Base-by-base conservation (phyloP, 1,140 invertebrate genomes). In the Zaprionus africanus region DNA sequence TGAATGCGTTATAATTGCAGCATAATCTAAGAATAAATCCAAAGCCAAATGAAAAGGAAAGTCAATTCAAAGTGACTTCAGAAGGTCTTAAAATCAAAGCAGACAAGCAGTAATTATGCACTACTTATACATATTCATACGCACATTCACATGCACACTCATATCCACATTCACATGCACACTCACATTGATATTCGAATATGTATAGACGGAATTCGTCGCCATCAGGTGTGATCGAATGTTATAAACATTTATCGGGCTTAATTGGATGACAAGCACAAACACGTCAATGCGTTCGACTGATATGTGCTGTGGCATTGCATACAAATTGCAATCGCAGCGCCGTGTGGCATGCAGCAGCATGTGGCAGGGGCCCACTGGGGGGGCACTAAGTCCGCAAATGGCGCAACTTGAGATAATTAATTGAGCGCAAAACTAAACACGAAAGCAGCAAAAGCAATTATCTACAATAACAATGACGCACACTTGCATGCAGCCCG, bases 341-440 rank as follows among this genome's bases (percentile, higher is more conserved):
- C 28, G 53, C 41, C 34, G 54, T 36, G 65, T 67, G 26, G 54
- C 54, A 57, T 57, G 54, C 19, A 11, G 58, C 38, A 69, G 58
- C 38, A 69, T 60, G 34, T 46, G 61, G 56, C 67, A 15, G 15
- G 62, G 61, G 68, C 69, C 61, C 56, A 66, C 62, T 77, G 61
- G 68, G n/a, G 22, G 69, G n/a, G 43, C 58, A 76, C 63, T 88
- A 81, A 83, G 81, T 78, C 70, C 77, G 62, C 64, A 88, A 88
- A 87, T 84, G 84, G 84, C 67, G 61, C 62, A 88, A 87, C 80
- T 87, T 87, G 81, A 88, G 80, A 88, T 87, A 87, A 87, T 87
- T 88, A 87, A 87, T 87, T 87, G 84, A 88, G 84, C 81, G 84
- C 84, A 73, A 87, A 88, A 76, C 84, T 81, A 88, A 88, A 87